These are phyloP conservation scores for Labroides dimidiatus DNA, from an alignment of 2,797 vertebrate genomes.

Conservation along the genomic window DNA sequence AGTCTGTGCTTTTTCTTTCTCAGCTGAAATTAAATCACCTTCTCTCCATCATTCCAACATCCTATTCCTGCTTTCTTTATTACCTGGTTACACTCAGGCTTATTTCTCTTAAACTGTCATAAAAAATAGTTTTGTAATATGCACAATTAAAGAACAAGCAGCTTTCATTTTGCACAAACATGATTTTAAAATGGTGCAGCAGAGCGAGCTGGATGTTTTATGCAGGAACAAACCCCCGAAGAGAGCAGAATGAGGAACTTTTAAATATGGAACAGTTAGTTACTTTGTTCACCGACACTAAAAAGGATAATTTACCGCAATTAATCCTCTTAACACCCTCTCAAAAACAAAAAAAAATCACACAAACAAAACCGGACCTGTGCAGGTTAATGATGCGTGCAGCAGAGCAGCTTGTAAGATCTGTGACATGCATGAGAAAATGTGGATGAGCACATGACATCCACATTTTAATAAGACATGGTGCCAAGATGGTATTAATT, in stretches of 20 bases:
- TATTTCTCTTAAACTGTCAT: too few relatives aligned
- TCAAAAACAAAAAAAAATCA: slow-evolving; percentile 22
- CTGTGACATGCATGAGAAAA: slow-evolving; percentile 11
- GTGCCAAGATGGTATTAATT: slow-evolving; percentile 71
- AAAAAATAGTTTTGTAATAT: too few relatives aligned
- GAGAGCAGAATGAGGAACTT: slow-evolving; percentile 54
- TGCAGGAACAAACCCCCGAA: slow-evolving; percentile 45
- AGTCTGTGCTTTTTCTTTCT: too few relatives aligned
- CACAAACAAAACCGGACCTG: too few relatives aligned
- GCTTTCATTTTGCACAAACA: too few relatives aligned
- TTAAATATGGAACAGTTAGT: slow-evolving; percentile 42
- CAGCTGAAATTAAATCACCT: too few relatives aligned
- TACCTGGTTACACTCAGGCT: too few relatives aligned
- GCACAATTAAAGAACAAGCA: too few relatives aligned
- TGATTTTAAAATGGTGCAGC: too few relatives aligned
- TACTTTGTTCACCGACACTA: slow-evolving; percentile 29
- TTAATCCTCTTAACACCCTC: slow-evolving; percentile 43
- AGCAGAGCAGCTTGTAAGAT: slow-evolving; percentile 22
- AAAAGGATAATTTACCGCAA: slow-evolving; percentile 49
- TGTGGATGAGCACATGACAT: slow-evolving; percentile 54
- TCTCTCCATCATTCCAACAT: too few relatives aligned
- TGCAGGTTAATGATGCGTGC: slow-evolving; percentile 31
- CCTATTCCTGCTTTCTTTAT: too few relatives aligned
- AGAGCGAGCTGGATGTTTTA: too few relatives aligned
- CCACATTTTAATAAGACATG: slow-evolving; percentile 75